Conservation (phyloP, 2,797 vertebrate species). For the Smutsia temminckii region DNA sequence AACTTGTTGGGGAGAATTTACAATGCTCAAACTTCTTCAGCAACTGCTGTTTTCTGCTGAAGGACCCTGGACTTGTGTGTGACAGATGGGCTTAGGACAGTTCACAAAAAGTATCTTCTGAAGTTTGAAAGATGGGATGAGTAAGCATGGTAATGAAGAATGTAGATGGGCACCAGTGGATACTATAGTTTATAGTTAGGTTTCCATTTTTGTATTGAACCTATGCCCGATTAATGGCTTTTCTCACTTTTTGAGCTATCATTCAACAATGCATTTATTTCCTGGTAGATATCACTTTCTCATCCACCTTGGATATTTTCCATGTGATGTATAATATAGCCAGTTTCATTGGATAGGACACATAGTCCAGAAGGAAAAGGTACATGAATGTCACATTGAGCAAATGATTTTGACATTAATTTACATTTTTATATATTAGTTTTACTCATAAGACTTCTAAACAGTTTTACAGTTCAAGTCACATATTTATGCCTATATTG, state of each 20-base stretch:
- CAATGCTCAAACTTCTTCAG: slow-evolving; percentile 11
- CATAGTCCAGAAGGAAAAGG: slow-evolving; percentile 7
- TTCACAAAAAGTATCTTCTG: neutral
- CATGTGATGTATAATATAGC: neutral
- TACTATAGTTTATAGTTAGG: neutral
- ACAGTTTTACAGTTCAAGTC: slow-evolving; percentile 47
- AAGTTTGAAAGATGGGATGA: neutral
- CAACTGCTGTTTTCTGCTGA: neutral
- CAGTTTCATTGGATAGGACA: neutral
- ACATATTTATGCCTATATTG: neutral
- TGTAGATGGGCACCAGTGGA: neutral
- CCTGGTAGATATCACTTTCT: neutral
- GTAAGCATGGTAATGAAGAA: neutral
- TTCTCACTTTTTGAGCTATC: slow-evolving; percentile 23
- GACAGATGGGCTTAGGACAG: neutral
- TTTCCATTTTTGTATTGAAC: neutral
- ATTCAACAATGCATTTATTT: slow-evolving; percentile 40
- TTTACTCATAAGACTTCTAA: slow-evolving; percentile 49
- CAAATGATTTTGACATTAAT: slow-evolving; percentile 33
- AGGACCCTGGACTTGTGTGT: neutral
- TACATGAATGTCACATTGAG: slow-evolving; percentile 45
- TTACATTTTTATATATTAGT: slow-evolving; percentile 22
- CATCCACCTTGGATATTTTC: neutral
- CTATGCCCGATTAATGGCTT: neutral
- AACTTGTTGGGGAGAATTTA: neutral